Conservation (phyloP, 2,113 vertebrate genomes). For the Taxidea taxus region DNA sequence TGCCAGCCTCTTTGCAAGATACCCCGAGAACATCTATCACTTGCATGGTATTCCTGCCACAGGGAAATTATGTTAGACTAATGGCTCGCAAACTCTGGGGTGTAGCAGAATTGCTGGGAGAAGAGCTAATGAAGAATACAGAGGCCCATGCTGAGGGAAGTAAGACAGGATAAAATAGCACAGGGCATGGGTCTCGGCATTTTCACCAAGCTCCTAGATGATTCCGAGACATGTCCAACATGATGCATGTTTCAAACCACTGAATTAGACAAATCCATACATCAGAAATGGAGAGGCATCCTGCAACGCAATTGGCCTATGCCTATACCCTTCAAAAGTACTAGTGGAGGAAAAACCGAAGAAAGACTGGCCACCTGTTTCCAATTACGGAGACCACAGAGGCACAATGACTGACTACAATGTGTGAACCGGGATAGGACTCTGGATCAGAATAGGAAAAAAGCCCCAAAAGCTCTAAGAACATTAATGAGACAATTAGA, state of each 20-base stretch:
- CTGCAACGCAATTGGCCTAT: background rate
- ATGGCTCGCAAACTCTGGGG: background rate
- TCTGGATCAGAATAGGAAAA: background rate
- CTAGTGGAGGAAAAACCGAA: background rate
- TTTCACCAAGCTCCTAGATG: background rate
- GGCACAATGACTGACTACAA: background rate
- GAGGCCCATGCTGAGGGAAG: background rate
- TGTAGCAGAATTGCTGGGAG: background rate
- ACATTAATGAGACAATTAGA: background rate
- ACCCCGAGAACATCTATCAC: background rate
- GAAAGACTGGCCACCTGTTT: background rate
- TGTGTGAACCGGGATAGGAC: background rate
- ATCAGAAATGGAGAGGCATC: background rate
- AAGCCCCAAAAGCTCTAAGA: background rate
- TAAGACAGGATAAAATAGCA: background rate
- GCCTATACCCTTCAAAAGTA: background rate
- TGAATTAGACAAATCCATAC: background rate
- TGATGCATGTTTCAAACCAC: background rate
- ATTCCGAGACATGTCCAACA: background rate
- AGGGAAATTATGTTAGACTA: background rate
- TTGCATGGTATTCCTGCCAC: background rate
- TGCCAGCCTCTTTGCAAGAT: background rate
- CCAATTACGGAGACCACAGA: background rate
- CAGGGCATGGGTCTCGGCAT: background rate
- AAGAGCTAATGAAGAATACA: background rate